A percentile compares a stretch with the other conserved stretches of the same genome.
These are phyloP conservation scores for Sweltsa coloradensis DNA, from an alignment of 1,140 invertebrate genomes.

Conservation along the genomic window DNA sequence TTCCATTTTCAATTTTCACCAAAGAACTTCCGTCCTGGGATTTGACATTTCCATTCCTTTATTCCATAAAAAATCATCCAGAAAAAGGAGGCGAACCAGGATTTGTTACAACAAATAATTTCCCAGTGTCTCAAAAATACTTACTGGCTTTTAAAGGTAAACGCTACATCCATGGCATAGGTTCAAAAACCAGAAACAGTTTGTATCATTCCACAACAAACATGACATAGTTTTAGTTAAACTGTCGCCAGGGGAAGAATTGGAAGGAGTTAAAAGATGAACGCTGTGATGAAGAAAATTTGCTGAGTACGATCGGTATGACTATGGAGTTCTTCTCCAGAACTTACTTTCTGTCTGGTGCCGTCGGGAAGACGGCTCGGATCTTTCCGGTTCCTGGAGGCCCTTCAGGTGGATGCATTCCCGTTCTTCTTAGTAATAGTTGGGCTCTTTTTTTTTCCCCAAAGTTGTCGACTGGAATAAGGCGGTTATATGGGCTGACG, in stretches of 20 bases:
- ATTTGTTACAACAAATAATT: constrained; percentile 64
- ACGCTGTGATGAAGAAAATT: constrained; percentile 93
- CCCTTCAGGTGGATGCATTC: constrained; percentile 88
- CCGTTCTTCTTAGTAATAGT: constrained; percentile 90
- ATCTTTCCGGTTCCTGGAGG: constrained; percentile 91
- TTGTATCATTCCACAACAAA: constrained; percentile 95
- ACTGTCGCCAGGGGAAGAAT: constrained; percentile 94
- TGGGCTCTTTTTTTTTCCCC: constrained; percentile 95
- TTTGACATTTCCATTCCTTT: constrained; percentile 97
- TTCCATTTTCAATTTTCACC: no score
- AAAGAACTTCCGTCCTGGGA: constrained; percentile 64
- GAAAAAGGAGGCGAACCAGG: constrained; percentile 76
- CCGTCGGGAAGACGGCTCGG: constrained; percentile 91
- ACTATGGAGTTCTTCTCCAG: constrained; percentile 87
- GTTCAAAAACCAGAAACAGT: constrained; percentile 93
- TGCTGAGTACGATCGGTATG: constrained; percentile 93
- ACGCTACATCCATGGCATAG: constrained; percentile 96
- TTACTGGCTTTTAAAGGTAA: constrained; percentile 94
- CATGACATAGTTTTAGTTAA: constrained; percentile 87
- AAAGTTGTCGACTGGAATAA: constrained; percentile 95
- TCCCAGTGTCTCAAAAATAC: constrained; percentile 78
- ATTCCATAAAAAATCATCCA: constrained; percentile 89
- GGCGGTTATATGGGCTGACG: constrained; percentile 87
- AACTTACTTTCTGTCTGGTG: constrained; percentile 98
- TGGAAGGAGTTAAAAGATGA: constrained; percentile 95